phyloP scores from a whole-genome alignment of 2,113 vertebrate genomes.

The Tychaedon coryphoeus region DNA sequence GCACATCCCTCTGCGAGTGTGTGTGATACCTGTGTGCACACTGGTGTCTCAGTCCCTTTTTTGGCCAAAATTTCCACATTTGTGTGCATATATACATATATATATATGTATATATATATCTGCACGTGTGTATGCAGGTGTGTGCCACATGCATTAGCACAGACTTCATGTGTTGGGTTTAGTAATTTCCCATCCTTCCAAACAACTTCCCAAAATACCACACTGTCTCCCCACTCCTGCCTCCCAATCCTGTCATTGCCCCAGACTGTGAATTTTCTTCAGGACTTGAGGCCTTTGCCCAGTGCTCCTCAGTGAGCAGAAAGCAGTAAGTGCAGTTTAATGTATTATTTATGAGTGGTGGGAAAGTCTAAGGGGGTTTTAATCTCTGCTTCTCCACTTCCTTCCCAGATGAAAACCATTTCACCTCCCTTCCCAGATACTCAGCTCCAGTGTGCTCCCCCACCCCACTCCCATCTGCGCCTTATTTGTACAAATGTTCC shows the following conservation, averaged over 20 bases:
- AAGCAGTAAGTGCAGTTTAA: constrained; percentile 56
- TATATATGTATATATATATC: rapidly evolving
- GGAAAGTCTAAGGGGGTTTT: constrained; percentile 62
- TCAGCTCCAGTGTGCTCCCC: constrained; percentile 37
- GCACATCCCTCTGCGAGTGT: neutral
- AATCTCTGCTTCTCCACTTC: constrained; percentile 66
- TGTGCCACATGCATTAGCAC: neutral
- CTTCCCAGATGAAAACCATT: constrained; percentile 74
- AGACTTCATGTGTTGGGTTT: neutral
- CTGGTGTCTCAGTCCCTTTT: neutral
- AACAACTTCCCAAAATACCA: neutral
- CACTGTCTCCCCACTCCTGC: neutral
- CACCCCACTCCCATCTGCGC: constrained; percentile 49
- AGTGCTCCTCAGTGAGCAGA: constrained; percentile 8
- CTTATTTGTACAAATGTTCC: constrained; percentile 68
- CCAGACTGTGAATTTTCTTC: neutral
- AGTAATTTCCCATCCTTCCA: neutral
- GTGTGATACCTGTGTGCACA: neutral
- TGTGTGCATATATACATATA: rapidly evolving
- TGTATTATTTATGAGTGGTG: constrained; percentile 74
- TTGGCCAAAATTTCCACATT: neutral
- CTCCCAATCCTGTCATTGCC: neutral
- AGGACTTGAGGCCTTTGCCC: neutral
- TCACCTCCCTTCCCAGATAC: constrained; percentile 63
- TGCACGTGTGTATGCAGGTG: neutral